Evolutionary conservation across 2,888 invertebrate genomes (phyloP).

Genomic region (Actias luna): DNA sequence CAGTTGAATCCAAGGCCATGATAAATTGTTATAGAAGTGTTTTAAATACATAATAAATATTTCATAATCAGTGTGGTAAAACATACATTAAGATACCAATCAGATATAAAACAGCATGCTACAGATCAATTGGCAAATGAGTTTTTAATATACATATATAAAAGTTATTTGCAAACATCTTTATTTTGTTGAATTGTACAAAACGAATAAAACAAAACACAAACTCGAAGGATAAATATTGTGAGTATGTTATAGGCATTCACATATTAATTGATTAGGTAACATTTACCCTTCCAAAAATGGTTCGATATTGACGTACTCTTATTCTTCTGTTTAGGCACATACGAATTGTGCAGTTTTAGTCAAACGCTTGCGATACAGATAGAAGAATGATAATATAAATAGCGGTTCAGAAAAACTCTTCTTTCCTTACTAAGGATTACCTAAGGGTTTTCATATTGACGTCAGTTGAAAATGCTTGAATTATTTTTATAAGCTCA

Average conservation of each 20-base stretch:
- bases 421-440: background rate
- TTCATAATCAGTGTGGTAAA: too few species aligned
- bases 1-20: too few species aligned
- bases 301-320: background rate
- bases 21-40: too few species aligned
- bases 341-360: constrained; percentile 20
- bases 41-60: too few species aligned
- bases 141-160: too few species aligned
- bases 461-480: too few species aligned
- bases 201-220: background rate
- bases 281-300: background rate
- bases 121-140: too few species aligned
- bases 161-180: too few species aligned
- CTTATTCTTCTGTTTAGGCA: constrained; percentile 15
- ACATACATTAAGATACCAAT: too few species aligned
- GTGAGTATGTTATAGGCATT: background rate
- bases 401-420: background rate
- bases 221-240: background rate
- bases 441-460: background rate
- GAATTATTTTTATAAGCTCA: too few species aligned
- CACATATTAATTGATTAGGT: background rate
- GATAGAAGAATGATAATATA: background rate
- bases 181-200: background rate
- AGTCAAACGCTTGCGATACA: background rate
- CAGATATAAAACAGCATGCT: background rate